phyloP scores from a whole-genome alignment of 2,888 invertebrate genomes.

The Agrotis clavis region DNA sequence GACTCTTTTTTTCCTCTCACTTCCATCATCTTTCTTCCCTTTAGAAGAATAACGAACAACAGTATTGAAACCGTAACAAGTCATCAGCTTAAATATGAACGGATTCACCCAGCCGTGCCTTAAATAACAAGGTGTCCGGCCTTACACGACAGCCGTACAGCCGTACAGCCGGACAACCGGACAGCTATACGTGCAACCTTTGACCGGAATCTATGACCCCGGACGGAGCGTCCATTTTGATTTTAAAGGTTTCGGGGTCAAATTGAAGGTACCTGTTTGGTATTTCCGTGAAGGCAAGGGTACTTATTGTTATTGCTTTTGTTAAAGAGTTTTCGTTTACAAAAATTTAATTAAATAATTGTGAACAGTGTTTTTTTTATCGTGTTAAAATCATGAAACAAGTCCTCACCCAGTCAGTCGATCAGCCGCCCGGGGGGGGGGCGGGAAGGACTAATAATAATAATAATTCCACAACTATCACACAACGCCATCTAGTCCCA shows the following conservation, averaged over 20 bases:
- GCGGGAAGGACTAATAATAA: too few relatives aligned
- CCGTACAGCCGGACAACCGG: conserved; percentile 51
- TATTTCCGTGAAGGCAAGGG: not conserved
- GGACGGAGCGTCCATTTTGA: conserved; percentile 39
- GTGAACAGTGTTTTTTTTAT: too few relatives aligned
- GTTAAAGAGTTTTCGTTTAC: not conserved
- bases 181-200: conserved; percentile 55
- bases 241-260: conserved; percentile 33
- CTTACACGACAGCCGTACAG: conserved; percentile 48
- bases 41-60: conserved; percentile 1
- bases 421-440: too few relatives aligned
- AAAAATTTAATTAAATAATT: too few relatives aligned
- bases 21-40: not conserved
- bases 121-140: conserved; percentile 57
- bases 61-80: conserved; percentile 14
- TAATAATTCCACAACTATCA: too few relatives aligned
- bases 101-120: conserved; percentile 6
- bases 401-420: too few relatives aligned
- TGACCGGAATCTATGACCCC: conserved; percentile 51
- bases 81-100: conserved; percentile 53
- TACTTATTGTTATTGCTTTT: conserved; percentile 7
- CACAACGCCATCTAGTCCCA: too few relatives aligned
- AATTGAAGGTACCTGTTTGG: conserved; percentile 21
- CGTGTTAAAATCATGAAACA: too few relatives aligned
- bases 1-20: too few relatives aligned